phyloP scores from a whole-genome alignment of 1,140 invertebrate species.

The Scaptomyza montana region DNA sequence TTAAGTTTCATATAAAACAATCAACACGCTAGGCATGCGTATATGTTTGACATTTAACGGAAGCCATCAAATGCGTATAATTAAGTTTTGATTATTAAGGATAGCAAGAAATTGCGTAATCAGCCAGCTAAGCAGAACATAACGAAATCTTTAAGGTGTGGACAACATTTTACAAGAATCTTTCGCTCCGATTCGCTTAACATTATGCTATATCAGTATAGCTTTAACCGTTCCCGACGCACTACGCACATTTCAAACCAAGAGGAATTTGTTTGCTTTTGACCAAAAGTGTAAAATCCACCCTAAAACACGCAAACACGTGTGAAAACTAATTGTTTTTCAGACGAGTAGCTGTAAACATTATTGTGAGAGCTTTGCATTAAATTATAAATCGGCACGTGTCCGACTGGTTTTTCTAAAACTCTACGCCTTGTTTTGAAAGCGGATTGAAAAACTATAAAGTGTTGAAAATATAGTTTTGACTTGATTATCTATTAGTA shows the following conservation, averaged over 20 bases:
- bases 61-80: neutral
- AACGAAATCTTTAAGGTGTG: neutral
- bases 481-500: too few species aligned
- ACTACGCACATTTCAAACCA: neutral
- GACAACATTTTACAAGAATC: neutral
- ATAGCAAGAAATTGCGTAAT: neutral
- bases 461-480: too few species aligned
- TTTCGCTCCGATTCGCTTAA: too few species aligned
- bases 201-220: neutral
- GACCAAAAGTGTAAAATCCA: neutral
- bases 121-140: neutral
- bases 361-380: too few species aligned
- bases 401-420: too few species aligned
- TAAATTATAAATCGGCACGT: too few species aligned
- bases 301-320: neutral
- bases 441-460: too few species aligned
- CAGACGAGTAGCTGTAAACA: neutral
- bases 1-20: too few species aligned
- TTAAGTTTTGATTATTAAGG: slow-evolving; percentile 8
- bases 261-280: neutral
- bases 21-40: too few species aligned
- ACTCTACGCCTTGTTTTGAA: too few species aligned
- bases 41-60: neutral
- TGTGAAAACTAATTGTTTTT: neutral
- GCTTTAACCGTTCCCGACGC: neutral